Base-by-base conservation (phyloP, 2,113 vertebrate species). In the Sprattus sprattus region DNA sequence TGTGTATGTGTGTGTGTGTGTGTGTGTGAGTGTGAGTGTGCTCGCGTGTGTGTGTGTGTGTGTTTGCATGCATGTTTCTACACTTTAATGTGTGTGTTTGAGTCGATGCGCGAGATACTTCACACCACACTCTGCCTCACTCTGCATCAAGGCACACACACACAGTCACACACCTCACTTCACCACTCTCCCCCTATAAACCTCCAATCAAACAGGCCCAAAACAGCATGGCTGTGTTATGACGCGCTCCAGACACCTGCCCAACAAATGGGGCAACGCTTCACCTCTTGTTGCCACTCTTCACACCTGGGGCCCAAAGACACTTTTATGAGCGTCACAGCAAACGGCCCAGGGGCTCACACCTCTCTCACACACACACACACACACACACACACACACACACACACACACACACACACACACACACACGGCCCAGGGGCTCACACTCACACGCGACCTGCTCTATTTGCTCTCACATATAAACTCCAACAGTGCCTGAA, bases 41-140 rank as follows among this genome's bases (percentile, higher is more conserved):
- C 2, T 1, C 39, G 39, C 2, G 39, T 2, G 39, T 2, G 22
- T 81, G 32, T 85, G 52, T 82, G 45, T 82, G 54, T 86, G 81
- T 82, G 39, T 49, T 25, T 57, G 39, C 78, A n/a, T 82, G 80
- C 82, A 44, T 83, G 20, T 84, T 16, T 85, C 57, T 83, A 81
- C 64, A 25, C 45, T 39, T 81, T 45, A 28, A n/a, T 83, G 60
- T 52, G 60, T 52, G 67, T 83, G 85, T 45, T 92, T 93, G 89
- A 93, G 86, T 91, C 71, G 91, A 90, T 92, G 93, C 89, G 91
- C 91, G 88, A 92, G 92, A 90, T 88, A 28, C 86, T 89, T 92
- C 90, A 82, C 91, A 78, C 71, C 71, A 78, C 28, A 39, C 71
- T 11, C 11, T 16, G 28, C 71, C 13, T 78, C 11, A 4, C 10